Percentiles rank a stretch among this genome's conserved stretches.
Evolutionary conservation across 2,113 vertebrate species (phyloP).

Genomic region (Sigmodon hispidus): DNA sequence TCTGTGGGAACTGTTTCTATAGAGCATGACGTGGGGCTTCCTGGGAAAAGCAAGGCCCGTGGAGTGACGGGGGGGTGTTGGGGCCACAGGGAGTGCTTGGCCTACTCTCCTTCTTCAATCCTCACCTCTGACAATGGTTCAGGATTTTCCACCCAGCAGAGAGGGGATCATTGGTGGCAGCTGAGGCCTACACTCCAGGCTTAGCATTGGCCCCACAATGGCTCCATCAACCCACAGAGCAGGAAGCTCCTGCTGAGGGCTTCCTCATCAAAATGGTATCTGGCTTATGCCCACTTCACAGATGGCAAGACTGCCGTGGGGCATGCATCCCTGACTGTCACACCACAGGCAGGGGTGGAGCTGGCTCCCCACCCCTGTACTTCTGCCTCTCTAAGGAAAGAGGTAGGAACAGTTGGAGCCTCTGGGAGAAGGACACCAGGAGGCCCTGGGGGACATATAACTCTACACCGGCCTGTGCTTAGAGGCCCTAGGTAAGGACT

Average conservation of each 20-base stretch:
- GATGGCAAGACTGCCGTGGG: neutral
- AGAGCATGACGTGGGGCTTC: neutral
- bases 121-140: neutral
- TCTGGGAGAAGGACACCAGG: too few species aligned
- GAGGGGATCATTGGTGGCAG: neutral
- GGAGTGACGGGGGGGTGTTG: accelerated
- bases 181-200: neutral
- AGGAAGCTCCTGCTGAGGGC: neutral
- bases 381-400: neutral
- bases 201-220: too few species aligned
- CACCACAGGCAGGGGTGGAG: neutral
- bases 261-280: neutral
- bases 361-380: neutral
- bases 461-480: accelerated
- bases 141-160: neutral
- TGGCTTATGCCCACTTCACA: neutral
- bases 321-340: neutral
- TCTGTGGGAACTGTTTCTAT: neutral
- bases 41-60: neutral
- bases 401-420: neutral
- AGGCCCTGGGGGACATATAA: neutral
- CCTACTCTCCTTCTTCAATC: neutral
- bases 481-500: neutral
- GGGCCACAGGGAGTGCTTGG: neutral
- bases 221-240: neutral